Evolutionary conservation across 2,888 invertebrate species (phyloP).

Genomic region (Falcaria lacertinaria): DNA sequence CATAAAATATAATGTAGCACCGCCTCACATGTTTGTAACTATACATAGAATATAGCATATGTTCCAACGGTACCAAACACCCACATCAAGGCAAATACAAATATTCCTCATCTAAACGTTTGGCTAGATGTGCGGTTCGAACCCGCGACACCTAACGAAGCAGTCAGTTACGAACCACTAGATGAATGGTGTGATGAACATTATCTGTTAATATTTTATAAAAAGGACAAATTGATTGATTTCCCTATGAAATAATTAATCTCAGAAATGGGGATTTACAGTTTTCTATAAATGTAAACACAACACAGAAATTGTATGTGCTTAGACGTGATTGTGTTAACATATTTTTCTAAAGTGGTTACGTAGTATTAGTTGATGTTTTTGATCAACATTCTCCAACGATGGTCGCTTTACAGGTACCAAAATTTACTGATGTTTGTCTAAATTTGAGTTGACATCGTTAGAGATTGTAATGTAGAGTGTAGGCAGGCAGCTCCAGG

Average conservation of each 20-base stretch:
- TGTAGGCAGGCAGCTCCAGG: constrained; percentile 49
- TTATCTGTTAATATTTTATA: background rate
- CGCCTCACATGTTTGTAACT: no score
- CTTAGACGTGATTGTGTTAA: constrained; percentile 76
- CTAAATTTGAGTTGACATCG: constrained; percentile 44
- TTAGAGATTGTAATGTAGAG: constrained; percentile 46
- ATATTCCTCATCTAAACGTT: no score
- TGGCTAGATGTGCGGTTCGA: no score
- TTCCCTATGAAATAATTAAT: constrained; percentile 33
- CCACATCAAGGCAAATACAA: no score
- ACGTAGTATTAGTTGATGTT: constrained; percentile 71
- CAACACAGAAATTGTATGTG: constrained; percentile 33
- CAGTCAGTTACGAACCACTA: no score
- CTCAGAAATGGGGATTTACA: constrained; percentile 21
- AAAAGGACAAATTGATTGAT: constrained; percentile 19
- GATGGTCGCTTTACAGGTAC: constrained; percentile 41
- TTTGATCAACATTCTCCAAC: constrained; percentile 35
- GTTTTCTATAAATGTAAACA: constrained; percentile 15
- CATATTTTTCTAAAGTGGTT: constrained; percentile 55
- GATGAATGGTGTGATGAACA: no score
- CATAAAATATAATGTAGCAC: no score
- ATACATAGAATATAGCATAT: no score
- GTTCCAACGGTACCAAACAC: no score
- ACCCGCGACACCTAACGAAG: no score
- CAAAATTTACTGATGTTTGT: no score